Conservation (phyloP, 2,888 invertebrate species). For the Clitarchus hookeri region DNA sequence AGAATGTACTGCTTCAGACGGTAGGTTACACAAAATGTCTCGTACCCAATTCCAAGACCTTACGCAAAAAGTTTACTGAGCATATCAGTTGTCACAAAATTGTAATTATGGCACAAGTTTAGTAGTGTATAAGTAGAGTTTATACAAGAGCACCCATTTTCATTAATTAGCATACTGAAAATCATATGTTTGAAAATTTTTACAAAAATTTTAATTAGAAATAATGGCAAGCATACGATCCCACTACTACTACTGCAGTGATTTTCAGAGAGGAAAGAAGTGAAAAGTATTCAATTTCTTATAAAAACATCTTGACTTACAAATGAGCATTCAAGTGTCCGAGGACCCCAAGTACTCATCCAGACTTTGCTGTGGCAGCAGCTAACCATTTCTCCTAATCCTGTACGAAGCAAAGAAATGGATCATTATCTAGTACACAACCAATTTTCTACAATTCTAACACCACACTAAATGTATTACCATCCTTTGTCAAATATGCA, state of each 20-base stretch:
- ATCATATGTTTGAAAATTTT: no score
- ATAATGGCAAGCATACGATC: background rate
- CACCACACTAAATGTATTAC: no score
- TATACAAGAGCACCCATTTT: no score
- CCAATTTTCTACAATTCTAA: background rate
- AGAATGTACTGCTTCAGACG: no score
- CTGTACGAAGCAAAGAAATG: background rate
- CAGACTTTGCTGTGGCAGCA: conserved; percentile 5
- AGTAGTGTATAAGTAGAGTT: no score
- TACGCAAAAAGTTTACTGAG: no score
- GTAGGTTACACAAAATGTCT: no score
- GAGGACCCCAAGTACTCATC: background rate
- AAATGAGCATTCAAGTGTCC: conserved; percentile 5
- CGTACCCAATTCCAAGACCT: no score
- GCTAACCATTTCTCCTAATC: background rate
- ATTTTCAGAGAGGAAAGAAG: background rate
- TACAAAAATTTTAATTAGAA: background rate
- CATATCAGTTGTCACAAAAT: no score
- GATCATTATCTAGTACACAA: background rate
- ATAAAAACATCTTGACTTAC: background rate
- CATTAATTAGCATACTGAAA: no score
- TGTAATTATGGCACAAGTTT: no score
- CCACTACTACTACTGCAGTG: background rate
- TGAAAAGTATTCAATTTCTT: background rate
- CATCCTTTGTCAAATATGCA: no score